phyloP scores from a whole-genome alignment of 2,113 vertebrate species.

The Proteles cristata region DNA sequence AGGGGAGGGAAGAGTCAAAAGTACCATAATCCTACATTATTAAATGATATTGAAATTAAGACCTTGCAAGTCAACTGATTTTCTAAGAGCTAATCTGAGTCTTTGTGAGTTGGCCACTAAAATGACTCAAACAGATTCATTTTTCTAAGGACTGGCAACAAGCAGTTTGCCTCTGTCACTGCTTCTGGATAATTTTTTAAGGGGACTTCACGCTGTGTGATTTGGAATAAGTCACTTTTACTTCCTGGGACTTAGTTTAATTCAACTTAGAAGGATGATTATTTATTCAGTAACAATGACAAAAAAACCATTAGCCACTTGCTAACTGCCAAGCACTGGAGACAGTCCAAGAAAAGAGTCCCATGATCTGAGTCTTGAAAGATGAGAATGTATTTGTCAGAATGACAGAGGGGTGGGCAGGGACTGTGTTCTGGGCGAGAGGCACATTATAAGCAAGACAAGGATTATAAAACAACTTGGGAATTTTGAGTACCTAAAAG shows the following conservation, averaged over 20 bases:
- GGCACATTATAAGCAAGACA: rapidly evolving
- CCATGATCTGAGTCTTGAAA: not conserved
- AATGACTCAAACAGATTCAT: not conserved
- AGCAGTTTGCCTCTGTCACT: not conserved
- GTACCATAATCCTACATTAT: not conserved
- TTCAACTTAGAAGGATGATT: not conserved
- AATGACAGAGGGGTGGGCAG: not conserved
- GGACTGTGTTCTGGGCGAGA: not conserved
- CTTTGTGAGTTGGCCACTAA: not conserved
- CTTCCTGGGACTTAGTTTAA: not conserved
- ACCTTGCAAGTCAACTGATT: not conserved
- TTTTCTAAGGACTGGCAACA: not conserved
- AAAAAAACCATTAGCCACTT: not conserved
- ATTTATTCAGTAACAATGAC: not conserved
- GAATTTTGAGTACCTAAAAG: not conserved
- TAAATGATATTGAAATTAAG: not conserved
- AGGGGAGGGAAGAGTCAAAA: not conserved
- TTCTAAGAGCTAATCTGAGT: not conserved
- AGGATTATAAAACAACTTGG: not conserved
- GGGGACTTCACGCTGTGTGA: not conserved
- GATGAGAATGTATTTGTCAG: not conserved
- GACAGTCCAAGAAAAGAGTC: not conserved
- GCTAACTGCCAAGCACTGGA: not conserved
- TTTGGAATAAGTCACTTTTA: not conserved
- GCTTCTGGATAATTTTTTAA: not conserved